Base-by-base conservation (phyloP, 2,888 invertebrate species). In the Trichogramma evanescens region DNA sequence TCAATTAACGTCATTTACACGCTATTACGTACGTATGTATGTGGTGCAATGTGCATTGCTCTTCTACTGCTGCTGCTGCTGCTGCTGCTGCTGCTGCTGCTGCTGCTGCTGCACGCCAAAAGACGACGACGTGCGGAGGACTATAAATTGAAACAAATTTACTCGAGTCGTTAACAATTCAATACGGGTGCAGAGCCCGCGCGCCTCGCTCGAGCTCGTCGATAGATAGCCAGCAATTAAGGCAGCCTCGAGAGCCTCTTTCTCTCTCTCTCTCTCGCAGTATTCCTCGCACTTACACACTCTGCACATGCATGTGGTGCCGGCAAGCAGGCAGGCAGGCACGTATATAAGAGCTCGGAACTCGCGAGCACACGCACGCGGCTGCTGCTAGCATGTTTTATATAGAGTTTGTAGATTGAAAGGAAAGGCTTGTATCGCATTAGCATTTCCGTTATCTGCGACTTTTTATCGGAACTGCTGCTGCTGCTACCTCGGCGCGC, bases 111-210 rank as follows among this genome's bases (percentile, higher is more conserved):
- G 26, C 26, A 26, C 26, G 26, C 2, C 26, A 8, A 46, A 26
- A 38, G 6, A 6, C 1, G 41, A 13, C n/a, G 26, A 26, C 26
- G 26, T 26, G 26, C 26, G 10, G 8, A 26, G 53, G 48, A 6
- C 46, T 56, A 61, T 53, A 56, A 61, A 61, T 54, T 54, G 61
- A 56, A 57, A 61, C 61, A 61, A 61, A 61, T 61, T 59, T 59
- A 9, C 54, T n/a, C 43, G 43, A 38, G 13, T 59, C 54, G 54
- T 59, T 61, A 57, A 61, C 61, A 61, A 61, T 61, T 61, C 61
- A 61, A 57, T 56, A 57, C 61, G 50, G 54, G 54, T 55, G 46
- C 7, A 42, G 41, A 50, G 54, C 50, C 49, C 53, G 41, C 5
- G 43, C 38, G 42, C 40, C 40, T 43, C 44, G 9, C 6, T 6